These are phyloP conservation scores for Ochropacha duplaris DNA, from an alignment of 2,888 invertebrate species.

Conservation along the genomic window DNA sequence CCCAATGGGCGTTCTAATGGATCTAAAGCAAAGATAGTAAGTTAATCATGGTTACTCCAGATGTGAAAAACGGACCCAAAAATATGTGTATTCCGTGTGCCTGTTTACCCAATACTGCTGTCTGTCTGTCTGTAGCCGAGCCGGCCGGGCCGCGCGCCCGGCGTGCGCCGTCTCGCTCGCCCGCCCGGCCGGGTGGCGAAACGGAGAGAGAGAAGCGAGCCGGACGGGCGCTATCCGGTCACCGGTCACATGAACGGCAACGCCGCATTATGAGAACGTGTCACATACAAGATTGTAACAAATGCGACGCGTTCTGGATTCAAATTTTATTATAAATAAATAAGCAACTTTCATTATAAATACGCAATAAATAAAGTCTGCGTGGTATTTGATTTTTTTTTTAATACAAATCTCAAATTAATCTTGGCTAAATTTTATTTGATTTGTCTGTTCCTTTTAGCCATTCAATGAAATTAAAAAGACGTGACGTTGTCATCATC, in stretches of 20 bases:
- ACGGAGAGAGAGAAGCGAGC: conserved; percentile 9
- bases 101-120: not conserved
- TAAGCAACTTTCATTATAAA: not conserved
- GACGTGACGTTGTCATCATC: no score
- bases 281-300: conserved; percentile 10
- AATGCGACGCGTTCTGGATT: not conserved
- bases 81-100: not conserved
- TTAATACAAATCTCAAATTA: no score
- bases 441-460: no score
- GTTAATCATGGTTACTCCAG: not conserved
- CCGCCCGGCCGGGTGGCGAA: conserved; percentile 26
- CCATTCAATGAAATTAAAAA: no score
- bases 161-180: conserved; percentile 15
- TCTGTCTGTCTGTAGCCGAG: no score
- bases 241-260: conserved; percentile 41
- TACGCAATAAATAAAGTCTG: no score
- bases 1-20: no score
- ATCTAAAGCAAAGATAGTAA: not conserved
- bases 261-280: conserved; percentile 33
- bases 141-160: no score
- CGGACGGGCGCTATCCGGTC: conserved; percentile 41
- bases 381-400: no score
- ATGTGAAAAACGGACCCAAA: not conserved
- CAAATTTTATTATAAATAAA: not conserved
- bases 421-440: no score